Conservation (phyloP, 2,888 invertebrate genomes). For the Pterobdella sp. region DNA sequence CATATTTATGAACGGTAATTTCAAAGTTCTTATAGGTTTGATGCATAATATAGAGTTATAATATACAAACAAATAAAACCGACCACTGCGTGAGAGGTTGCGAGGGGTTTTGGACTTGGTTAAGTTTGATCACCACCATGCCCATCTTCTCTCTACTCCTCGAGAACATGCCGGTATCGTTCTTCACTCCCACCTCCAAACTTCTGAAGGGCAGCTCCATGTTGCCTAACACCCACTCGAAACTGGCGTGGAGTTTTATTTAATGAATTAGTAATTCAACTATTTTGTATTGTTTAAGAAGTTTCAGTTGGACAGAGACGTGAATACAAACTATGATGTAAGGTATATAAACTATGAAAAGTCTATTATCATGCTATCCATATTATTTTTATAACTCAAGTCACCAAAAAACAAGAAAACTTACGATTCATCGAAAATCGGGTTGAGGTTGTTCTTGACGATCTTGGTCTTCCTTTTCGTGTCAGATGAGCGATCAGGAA, state of each 20-base stretch:
- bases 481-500: constrained; percentile 45
- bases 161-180: constrained; percentile 57
- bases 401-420: constrained; percentile 30
- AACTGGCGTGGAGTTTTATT: constrained; percentile 47
- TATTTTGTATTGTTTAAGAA: too few relatives aligned
- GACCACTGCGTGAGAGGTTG: constrained; percentile 69
- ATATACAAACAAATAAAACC: too few relatives aligned
- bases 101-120: constrained; percentile 63
- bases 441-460: constrained; percentile 82
- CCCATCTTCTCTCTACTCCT: constrained; percentile 64
- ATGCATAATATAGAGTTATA: too few relatives aligned
- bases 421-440: constrained; percentile 74
- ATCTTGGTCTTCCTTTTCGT: constrained; percentile 48
- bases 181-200: constrained; percentile 71
- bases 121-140: constrained; percentile 61
- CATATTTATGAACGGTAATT: too few relatives aligned
- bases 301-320: too few relatives aligned
- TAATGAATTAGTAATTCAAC: too few relatives aligned
- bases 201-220: constrained; percentile 69
- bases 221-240: constrained; percentile 75
- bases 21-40: too few relatives aligned
- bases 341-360: too few relatives aligned
- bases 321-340: too few relatives aligned
- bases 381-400: too few relatives aligned
- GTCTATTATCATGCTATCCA: too few relatives aligned